These are phyloP conservation scores for Sandelia bainsii DNA, from an alignment of 2,797 vertebrate species.

Conservation along the genomic window DNA sequence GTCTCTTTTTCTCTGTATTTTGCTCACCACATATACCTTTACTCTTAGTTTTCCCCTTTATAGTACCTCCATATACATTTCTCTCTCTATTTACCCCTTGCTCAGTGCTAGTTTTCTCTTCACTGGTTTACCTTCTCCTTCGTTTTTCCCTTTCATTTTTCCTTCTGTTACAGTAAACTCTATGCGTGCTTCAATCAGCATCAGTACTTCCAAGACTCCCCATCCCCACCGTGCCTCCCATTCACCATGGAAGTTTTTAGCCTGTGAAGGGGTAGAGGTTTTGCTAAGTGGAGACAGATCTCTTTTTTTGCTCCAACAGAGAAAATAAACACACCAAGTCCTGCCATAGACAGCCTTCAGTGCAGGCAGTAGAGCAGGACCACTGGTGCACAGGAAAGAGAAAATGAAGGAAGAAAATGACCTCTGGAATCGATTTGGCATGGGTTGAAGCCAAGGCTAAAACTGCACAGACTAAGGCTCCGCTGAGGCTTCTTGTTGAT, in stretches of 20 bases:
- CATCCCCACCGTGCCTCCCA: constrained; percentile 36
- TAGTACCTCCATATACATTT: constrained; percentile 11
- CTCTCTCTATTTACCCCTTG: constrained; percentile 10
- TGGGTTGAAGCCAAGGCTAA: constrained; percentile 66
- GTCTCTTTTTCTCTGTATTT: constrained; percentile 50
- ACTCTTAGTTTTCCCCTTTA: constrained; percentile 3
- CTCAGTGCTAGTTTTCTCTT: neutral
- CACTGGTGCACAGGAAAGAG: constrained; percentile 60
- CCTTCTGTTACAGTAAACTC: constrained; percentile 33
- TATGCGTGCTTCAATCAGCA: constrained; percentile 34
- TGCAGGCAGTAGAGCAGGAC: constrained; percentile 55
- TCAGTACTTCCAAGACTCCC: constrained; percentile 40
- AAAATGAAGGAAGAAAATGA: constrained; percentile 70
- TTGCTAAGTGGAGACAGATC: constrained; percentile 81
- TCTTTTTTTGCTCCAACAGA: constrained; percentile 58
- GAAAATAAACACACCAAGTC: constrained; percentile 76
- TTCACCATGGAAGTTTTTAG: constrained; percentile 44
- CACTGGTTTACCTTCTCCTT: constrained; percentile 19
- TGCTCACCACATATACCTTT: constrained; percentile 44
- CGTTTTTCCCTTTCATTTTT: constrained; percentile 7
- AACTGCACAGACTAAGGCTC: constrained; percentile 51
- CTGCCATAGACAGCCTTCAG: constrained; percentile 54
- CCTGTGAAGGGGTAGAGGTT: constrained; percentile 59
- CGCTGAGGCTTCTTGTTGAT: constrained; percentile 58
- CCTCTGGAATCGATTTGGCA: constrained; percentile 81